Percentiles rank a stretch among this genome's conserved stretches.
phyloP scores from a whole-genome alignment of 2,113 vertebrate species.

The Pontoporia blainvillei region DNA sequence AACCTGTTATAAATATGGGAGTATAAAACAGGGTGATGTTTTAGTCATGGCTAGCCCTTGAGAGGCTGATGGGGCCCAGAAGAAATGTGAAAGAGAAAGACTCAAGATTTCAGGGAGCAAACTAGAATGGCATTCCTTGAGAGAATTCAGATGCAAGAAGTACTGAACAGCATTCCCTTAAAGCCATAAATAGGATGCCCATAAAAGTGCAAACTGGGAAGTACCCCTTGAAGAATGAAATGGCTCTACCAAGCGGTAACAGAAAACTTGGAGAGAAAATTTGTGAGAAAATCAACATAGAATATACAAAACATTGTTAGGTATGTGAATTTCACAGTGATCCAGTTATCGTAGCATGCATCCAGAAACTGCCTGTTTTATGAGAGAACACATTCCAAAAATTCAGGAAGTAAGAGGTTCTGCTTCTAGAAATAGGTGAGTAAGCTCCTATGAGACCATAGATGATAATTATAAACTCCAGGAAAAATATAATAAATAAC shows the following conservation, averaged over 20 bases:
- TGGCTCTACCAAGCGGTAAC: neutral
- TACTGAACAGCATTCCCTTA: neutral
- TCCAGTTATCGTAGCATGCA: neutral
- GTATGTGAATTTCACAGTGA: neutral
- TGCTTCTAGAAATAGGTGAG: neutral
- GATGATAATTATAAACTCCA: neutral
- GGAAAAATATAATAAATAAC: neutral
- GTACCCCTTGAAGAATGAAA: neutral
- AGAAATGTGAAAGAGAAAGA: neutral
- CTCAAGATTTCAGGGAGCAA: neutral
- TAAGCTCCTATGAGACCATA: neutral
- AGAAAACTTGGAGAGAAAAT: slow-evolving; percentile 3
- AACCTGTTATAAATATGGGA: neutral
- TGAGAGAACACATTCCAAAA: neutral
- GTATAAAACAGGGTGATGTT: neutral
- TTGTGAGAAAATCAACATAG: neutral
- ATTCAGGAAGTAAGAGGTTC: neutral
- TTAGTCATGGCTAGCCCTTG: neutral
- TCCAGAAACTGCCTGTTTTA: neutral
- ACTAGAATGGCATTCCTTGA: neutral
- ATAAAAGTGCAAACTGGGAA: neutral
- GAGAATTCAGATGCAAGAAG: neutral
- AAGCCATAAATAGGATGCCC: neutral
- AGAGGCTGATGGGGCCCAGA: neutral
- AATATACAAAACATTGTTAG: neutral